phyloP scores from a whole-genome alignment of 2,113 vertebrate species.

The Tympanuchus pallidicinctus region DNA sequence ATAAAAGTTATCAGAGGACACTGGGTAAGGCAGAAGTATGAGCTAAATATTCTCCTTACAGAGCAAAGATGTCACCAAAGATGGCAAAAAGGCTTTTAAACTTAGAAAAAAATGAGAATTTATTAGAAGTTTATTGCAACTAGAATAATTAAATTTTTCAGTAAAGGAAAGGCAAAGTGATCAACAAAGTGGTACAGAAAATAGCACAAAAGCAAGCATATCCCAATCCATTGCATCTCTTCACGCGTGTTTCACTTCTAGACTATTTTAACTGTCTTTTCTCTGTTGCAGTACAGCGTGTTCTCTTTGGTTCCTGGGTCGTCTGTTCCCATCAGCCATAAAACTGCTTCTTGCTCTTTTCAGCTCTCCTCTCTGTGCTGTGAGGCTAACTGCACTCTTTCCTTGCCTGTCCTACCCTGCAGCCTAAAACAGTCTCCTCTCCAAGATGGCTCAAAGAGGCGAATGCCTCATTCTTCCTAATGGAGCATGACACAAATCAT shows the following conservation, averaged over 20 bases:
- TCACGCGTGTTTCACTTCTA: not conserved
- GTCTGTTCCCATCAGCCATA: not conserved
- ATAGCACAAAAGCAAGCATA: not conserved
- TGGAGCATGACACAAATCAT: not conserved
- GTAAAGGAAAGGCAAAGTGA: not conserved
- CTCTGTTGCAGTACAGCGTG: not conserved
- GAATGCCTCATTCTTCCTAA: not conserved
- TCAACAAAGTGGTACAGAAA: not conserved
- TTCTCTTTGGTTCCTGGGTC: not conserved
- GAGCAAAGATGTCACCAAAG: not conserved
- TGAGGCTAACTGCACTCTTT: not conserved
- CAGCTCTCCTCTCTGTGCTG: not conserved
- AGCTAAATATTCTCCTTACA: not conserved
- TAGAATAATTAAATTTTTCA: not conserved
- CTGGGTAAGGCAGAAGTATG: not conserved
- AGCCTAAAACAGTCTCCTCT: not conserved
- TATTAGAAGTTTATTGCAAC: not conserved
- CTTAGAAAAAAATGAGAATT: not conserved
- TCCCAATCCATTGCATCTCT: not conserved
- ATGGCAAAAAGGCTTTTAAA: not conserved
- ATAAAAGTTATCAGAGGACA: not conserved
- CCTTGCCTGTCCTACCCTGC: not conserved
- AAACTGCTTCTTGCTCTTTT: not conserved
- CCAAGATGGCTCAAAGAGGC: not conserved
- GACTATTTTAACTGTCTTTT: not conserved